Evolutionary conservation across 2,888 invertebrate species (phyloP).

Genomic region (Polydrusus tereticollis): DNA sequence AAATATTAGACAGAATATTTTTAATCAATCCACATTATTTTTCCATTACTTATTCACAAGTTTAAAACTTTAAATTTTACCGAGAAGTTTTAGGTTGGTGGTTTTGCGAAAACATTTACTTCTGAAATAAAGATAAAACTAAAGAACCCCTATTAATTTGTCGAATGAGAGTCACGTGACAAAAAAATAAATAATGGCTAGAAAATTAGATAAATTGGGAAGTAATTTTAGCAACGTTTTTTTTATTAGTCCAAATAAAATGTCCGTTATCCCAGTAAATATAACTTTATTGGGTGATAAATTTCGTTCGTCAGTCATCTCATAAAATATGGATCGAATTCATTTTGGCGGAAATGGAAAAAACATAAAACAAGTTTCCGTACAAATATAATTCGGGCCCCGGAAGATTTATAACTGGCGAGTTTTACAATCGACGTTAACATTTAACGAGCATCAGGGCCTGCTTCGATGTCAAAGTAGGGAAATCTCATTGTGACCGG

Average conservation of each 20-base stretch:
- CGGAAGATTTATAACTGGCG: slow-evolving; percentile 65
- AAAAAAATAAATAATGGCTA: too few relatives aligned
- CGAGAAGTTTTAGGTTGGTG: too few relatives aligned
- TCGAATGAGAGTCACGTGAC: too few relatives aligned
- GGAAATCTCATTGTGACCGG: slow-evolving; percentile 63
- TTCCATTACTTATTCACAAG: too few relatives aligned
- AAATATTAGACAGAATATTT: too few relatives aligned
- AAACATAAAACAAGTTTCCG: slow-evolving; percentile 61
- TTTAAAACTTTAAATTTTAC: too few relatives aligned
- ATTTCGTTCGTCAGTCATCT: slow-evolving; percentile 55
- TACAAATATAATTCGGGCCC: slow-evolving; percentile 65
- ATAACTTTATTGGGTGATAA: slow-evolving; percentile 54
- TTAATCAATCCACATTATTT: too few relatives aligned
- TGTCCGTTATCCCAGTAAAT: slow-evolving; percentile 44
- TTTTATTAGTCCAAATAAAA: slow-evolving; percentile 35
- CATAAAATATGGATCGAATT: slow-evolving; percentile 61
- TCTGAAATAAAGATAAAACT: too few relatives aligned
- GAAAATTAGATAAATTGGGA: neutral
- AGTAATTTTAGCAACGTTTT: slow-evolving; percentile 16
- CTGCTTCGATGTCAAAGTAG: slow-evolving; percentile 57
- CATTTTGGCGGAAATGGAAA: slow-evolving; percentile 58
- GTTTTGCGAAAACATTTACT: too few relatives aligned
- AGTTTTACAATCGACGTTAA: slow-evolving; percentile 67
- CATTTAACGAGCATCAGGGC: slow-evolving; percentile 61
- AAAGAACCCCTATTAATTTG: too few relatives aligned